Percentiles rank a stretch among this genome's conserved stretches.
phyloP scores from a whole-genome alignment of 2,797 vertebrate species.

The Triplophysa yarkandensis region DNA sequence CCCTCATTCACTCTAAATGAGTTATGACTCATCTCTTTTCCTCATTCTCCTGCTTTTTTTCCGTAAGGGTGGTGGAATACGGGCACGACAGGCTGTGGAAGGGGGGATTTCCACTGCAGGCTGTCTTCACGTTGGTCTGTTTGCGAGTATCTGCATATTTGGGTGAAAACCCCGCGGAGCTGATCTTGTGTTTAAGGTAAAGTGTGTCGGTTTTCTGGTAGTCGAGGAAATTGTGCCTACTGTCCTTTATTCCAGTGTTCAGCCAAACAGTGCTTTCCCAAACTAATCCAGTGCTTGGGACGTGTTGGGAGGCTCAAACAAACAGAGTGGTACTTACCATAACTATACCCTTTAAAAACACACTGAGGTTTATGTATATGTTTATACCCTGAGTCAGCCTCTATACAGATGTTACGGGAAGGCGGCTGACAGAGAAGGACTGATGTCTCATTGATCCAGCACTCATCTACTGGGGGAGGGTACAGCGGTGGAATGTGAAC shows the following conservation, averaged over 20 bases:
- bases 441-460: slow-evolving; percentile 63
- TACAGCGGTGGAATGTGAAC: slow-evolving; percentile 62
- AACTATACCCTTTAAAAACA: slow-evolving; percentile 10
- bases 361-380: slow-evolving; percentile 36
- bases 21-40: slow-evolving; percentile 42
- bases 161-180: background rate
- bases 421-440: slow-evolving; percentile 11
- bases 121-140: slow-evolving; percentile 16
- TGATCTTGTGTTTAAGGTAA: slow-evolving; percentile 14
- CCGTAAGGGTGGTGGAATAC: slow-evolving; percentile 64
- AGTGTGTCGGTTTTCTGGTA: background rate
- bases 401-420: slow-evolving; percentile 25
- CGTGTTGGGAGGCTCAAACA: background rate
- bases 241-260: background rate
- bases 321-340: background rate
- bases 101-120: slow-evolving; percentile 72
- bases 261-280: background rate
- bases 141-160: slow-evolving; percentile 28
- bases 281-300: background rate
- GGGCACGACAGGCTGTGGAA: slow-evolving; percentile 61
- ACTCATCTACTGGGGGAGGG: slow-evolving; percentile 61
- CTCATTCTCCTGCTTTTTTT: slow-evolving; percentile 35
- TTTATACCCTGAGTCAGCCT: slow-evolving; percentile 28
- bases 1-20: slow-evolving; percentile 44
- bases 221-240: background rate